These are phyloP conservation scores for Andrena hattorfiana DNA, from an alignment of 2,888 invertebrate species.

Conservation along the genomic window DNA sequence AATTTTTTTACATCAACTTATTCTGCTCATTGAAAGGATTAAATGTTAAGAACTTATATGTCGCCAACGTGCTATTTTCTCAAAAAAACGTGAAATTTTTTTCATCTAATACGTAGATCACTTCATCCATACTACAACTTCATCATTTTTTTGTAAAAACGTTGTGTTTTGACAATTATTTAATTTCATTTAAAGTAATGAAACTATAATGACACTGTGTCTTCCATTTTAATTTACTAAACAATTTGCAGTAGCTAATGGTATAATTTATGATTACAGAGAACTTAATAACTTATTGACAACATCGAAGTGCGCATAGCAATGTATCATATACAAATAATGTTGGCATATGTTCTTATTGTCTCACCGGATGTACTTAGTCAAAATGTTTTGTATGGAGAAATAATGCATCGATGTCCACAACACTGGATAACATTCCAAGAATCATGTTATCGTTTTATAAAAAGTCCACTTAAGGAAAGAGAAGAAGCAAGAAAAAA, in stretches of 20 bases:
- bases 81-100: neutral
- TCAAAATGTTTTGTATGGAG: conserved; percentile 76
- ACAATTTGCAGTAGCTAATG: neutral
- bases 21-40: too few species aligned
- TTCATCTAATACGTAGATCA: neutral
- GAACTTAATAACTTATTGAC: neutral
- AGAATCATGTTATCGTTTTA: conserved; percentile 95
- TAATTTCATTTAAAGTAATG: neutral
- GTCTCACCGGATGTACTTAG: conserved; percentile 37
- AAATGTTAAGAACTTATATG: too few species aligned
- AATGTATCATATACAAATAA: conserved; percentile 41
- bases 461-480: conserved; percentile 93
- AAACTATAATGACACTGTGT: neutral
- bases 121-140: too few species aligned
- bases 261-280: conserved; percentile 38
- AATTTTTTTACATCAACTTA: too few species aligned
- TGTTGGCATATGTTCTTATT: conserved; percentile 13
- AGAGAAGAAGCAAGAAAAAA: conserved; percentile 93
- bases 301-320: neutral
- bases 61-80: neutral
- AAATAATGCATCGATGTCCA: conserved; percentile 88
- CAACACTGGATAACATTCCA: conserved; percentile 94
- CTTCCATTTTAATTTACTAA: conserved; percentile 6
- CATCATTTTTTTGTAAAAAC: neutral
- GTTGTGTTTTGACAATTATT: neutral